Evolutionary conservation across 64 coral and sea anemone species (phyloP).

Genomic region (Pocillopora verrucosa): DNA sequence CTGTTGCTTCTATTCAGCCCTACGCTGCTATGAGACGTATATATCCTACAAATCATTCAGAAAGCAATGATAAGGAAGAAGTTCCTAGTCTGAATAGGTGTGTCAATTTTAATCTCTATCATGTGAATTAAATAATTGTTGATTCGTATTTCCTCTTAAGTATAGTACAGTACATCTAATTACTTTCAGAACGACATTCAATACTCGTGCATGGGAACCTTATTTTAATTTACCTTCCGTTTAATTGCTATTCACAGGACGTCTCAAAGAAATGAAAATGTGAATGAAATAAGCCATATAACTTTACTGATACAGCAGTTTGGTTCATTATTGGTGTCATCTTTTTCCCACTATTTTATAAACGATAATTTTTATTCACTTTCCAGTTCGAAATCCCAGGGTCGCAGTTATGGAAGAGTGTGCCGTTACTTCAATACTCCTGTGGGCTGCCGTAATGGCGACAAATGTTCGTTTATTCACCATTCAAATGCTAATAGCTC

Average conservation of each 20-base stretch:
- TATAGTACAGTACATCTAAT: too few relatives aligned
- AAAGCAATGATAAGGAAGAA: neutral
- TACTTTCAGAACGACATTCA: too few relatives aligned
- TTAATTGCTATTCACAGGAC: too few relatives aligned
- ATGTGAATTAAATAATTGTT: too few relatives aligned
- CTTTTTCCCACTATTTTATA: neutral
- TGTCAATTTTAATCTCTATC: neutral
- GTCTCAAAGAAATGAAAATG: too few relatives aligned
- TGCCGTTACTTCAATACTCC: slow-evolving; percentile 4
- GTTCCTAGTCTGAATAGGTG: neutral
- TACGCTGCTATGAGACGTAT: slow-evolving; percentile 63
- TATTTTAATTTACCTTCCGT: too few relatives aligned
- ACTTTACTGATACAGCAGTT: too few relatives aligned
- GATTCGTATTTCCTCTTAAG: too few relatives aligned
- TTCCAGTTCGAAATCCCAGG: neutral
- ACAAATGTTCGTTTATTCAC: slow-evolving; percentile 5
- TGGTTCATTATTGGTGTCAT: too few relatives aligned
- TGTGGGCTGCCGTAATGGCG: neutral
- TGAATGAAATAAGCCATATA: too few relatives aligned
- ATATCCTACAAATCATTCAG: slow-evolving; percentile 46
- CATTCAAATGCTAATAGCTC: neutral
- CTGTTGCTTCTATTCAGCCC: slow-evolving; percentile 63
- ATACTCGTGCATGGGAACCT: too few relatives aligned
- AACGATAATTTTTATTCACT: neutral
- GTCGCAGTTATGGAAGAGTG: neutral